phyloP scores from a whole-genome alignment of 1,140 invertebrate genomes.

The Lanistes nyassanus region DNA sequence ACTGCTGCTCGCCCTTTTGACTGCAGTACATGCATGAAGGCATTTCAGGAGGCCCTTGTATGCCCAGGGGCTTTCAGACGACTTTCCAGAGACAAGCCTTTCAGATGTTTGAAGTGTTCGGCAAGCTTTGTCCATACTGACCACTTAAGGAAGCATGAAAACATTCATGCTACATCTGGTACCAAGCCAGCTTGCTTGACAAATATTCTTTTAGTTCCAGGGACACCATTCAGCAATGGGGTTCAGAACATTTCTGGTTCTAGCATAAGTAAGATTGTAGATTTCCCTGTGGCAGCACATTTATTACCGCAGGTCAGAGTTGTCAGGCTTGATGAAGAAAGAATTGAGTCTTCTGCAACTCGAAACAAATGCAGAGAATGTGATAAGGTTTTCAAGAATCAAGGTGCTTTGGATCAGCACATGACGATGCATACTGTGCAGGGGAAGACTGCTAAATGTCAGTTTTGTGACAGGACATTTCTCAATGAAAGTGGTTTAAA shows the following conservation, averaged over 20 bases:
- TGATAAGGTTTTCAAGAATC: no score
- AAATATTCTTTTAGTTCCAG: background rate
- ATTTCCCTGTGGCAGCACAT: no score
- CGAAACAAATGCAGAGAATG: no score
- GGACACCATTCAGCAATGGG: background rate
- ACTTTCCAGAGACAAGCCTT: conserved; percentile 5
- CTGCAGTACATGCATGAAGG: conserved; percentile 6
- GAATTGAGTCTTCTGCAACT: conserved; percentile 1
- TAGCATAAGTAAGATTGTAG: background rate
- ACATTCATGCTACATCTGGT: background rate
- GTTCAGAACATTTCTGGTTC: background rate
- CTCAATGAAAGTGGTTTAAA: background rate
- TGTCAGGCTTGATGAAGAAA: background rate
- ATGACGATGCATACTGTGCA: background rate
- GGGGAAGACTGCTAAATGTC: conserved; percentile 5
- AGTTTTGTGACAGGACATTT: conserved; percentile 6
- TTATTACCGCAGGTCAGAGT: background rate
- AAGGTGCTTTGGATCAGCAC: no score
- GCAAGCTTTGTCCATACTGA: background rate
- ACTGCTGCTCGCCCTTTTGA: conserved; percentile 18
- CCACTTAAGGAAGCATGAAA: background rate
- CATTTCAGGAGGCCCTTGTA: conserved; percentile 8
- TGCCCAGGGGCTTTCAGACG: conserved; percentile 10
- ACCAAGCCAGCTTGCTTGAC: background rate
- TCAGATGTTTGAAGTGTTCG: background rate